A percentile compares a stretch with the other conserved stretches of the same genome.
These are phyloP conservation scores for Meriones unguiculatus DNA, from an alignment of 2,113 vertebrate species.

Conservation along the genomic window DNA sequence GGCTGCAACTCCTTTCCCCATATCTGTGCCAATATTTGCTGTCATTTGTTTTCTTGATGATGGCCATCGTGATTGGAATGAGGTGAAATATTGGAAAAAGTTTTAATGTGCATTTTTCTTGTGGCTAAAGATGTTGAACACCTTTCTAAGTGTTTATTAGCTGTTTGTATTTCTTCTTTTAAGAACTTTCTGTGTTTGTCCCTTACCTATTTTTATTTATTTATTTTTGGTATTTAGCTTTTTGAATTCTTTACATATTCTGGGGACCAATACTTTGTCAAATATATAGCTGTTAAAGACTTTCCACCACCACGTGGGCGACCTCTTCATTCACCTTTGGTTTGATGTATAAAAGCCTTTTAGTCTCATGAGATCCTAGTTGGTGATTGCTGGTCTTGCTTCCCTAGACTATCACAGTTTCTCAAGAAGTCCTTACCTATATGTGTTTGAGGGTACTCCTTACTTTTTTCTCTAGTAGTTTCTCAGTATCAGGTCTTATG, in stretches of 20 bases:
- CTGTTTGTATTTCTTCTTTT: not conserved
- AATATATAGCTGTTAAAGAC: not conserved
- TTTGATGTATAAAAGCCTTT: not conserved
- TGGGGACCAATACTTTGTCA: not conserved
- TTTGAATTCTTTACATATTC: not conserved
- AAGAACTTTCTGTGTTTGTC: not conserved
- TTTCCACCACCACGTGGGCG: not conserved
- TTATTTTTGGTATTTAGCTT: not conserved
- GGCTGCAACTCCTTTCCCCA: not conserved
- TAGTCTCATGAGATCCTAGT: no score
- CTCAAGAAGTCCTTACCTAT: not conserved
- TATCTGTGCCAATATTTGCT: not conserved
- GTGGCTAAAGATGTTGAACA: not conserved
- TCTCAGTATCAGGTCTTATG: not conserved
- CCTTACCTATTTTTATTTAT: not conserved
- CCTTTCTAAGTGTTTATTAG: not conserved
- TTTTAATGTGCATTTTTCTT: not conserved
- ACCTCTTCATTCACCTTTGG: not conserved
- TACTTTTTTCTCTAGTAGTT: not conserved
- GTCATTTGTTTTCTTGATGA: not conserved
- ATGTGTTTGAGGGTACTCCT: not conserved
- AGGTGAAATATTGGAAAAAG: not conserved
- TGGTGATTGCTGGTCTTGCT: not conserved
- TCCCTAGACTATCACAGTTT: not conserved
- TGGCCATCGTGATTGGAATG: not conserved